A percentile compares a stretch with the other conserved stretches of the same genome.
These are phyloP conservation scores for Aphelenchoides fujianensis DNA, from an alignment of 1,140 invertebrate genomes.

Conservation along the genomic window DNA sequence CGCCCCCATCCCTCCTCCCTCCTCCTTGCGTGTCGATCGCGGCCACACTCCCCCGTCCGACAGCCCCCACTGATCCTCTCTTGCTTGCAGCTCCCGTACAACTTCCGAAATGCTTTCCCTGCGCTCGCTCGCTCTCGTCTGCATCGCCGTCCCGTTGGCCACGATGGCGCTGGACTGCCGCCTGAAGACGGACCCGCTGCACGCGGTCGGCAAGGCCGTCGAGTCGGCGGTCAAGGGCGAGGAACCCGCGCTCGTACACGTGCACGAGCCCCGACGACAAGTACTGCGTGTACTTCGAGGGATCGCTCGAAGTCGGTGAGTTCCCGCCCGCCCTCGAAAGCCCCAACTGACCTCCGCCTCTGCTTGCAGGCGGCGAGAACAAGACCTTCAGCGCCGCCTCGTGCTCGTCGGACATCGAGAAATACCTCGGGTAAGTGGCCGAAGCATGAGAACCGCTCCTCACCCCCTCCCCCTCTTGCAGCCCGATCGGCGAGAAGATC, in stretches of 20 bases:
- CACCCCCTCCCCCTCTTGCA: neutral
- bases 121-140: neutral
- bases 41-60: no score
- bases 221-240: neutral
- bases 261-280: no score
- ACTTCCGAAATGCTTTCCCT: neutral
- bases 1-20: no score
- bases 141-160: neutral
- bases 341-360: no score
- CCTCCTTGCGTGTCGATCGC: no score
- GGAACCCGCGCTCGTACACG: neutral
- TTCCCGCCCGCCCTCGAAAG: no score
- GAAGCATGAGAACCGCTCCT: neutral
- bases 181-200: neutral
- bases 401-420: slow-evolving; percentile 2
- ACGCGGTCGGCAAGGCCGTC: neutral
- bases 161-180: neutral
- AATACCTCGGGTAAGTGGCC: no score
- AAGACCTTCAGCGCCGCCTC: neutral
- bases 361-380: no score
- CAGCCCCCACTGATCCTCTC: no score
- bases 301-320: neutral
- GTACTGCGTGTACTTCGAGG: slow-evolving; percentile 13
- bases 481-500: slow-evolving; percentile 18
- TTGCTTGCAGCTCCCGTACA: neutral